Percentiles rank a stretch among this genome's conserved stretches.
These are phyloP conservation scores for Chamaea fasciata DNA, from an alignment of 2,113 vertebrate species.

Conservation along the genomic window DNA sequence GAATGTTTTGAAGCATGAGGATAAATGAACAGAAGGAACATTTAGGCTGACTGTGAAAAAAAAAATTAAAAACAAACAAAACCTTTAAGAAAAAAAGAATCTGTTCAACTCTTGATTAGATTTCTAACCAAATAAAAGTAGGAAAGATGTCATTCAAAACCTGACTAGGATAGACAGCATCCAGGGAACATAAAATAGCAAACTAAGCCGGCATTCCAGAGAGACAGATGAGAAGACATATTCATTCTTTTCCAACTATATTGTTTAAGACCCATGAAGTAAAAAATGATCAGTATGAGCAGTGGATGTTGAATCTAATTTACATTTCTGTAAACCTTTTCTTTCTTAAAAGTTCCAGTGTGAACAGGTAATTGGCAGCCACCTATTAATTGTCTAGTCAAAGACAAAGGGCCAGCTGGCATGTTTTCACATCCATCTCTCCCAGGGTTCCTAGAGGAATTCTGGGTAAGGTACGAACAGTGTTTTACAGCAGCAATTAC, in stretches of 20 bases:
- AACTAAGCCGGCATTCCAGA: neutral
- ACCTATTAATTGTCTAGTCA: constrained; percentile 27
- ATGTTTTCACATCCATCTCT: neutral
- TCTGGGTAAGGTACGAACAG: neutral
- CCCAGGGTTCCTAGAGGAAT: constrained; percentile 2
- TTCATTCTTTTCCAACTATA: neutral
- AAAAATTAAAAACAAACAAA: rapidly evolving
- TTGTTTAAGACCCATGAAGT: neutral
- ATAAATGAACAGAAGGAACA: neutral
- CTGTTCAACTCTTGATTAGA: neutral
- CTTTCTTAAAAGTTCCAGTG: neutral
- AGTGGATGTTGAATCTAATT: neutral
- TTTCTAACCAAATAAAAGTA: neutral
- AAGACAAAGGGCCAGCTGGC: constrained; percentile 35
- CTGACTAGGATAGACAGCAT: neutral
- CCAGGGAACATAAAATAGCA: neutral
- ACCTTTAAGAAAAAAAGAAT: neutral
- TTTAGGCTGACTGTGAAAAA: neutral
- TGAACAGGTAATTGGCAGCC: constrained; percentile 21
- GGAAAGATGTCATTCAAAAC: neutral
- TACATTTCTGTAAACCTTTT: neutral
- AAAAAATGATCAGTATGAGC: neutral
- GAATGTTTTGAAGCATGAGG: neutral
- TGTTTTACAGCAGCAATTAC: constrained; percentile 44
- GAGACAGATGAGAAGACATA: neutral